These are phyloP conservation scores for Drosophila subobscura DNA, from an alignment of 1,140 invertebrate genomes.

Conservation along the genomic window DNA sequence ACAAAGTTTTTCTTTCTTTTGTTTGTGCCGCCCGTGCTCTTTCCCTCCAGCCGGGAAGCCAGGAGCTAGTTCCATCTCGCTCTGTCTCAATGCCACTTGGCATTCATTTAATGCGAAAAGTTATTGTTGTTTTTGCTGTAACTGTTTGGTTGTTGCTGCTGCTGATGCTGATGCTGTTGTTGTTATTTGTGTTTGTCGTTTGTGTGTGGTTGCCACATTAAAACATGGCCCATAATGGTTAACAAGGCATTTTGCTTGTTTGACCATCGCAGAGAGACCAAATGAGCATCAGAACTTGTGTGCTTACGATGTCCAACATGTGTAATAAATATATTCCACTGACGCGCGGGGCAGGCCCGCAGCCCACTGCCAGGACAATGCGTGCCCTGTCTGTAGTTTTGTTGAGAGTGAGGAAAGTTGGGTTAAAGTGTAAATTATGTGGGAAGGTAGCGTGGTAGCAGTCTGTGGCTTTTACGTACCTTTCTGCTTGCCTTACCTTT, in stretches of 20 bases:
- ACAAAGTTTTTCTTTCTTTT: conserved; percentile 57
- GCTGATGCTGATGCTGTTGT: conserved; percentile 9
- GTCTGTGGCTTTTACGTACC: too few species aligned
- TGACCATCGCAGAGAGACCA: conserved; percentile 57
- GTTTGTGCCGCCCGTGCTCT: conserved; percentile 17
- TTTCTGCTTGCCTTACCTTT: too few species aligned
- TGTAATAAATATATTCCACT: conserved; percentile 76
- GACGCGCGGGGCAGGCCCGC: not conserved
- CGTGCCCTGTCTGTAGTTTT: too few species aligned
- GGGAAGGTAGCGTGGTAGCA: too few species aligned
- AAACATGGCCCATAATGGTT: conserved; percentile 79
- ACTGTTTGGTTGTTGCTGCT: conserved; percentile 24
- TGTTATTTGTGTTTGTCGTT: conserved; percentile 33
- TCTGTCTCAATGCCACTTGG: conserved; percentile 47
- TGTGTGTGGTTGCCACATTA: conserved; percentile 65
- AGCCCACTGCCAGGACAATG: too few species aligned
- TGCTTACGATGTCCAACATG: conserved; percentile 79
- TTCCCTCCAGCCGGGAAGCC: not conserved
- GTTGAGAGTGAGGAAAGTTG: not conserved
- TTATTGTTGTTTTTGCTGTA: conserved; percentile 65
- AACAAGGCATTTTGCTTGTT: conserved; percentile 79
- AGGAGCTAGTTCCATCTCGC: conserved; percentile 1
- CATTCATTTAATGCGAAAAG: conserved; percentile 73
- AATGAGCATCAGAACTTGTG: conserved; percentile 75
- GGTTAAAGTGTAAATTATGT: too few species aligned